phyloP scores from a whole-genome alignment of 2,113 vertebrate species.

The Eptesicus fuscus region DNA sequence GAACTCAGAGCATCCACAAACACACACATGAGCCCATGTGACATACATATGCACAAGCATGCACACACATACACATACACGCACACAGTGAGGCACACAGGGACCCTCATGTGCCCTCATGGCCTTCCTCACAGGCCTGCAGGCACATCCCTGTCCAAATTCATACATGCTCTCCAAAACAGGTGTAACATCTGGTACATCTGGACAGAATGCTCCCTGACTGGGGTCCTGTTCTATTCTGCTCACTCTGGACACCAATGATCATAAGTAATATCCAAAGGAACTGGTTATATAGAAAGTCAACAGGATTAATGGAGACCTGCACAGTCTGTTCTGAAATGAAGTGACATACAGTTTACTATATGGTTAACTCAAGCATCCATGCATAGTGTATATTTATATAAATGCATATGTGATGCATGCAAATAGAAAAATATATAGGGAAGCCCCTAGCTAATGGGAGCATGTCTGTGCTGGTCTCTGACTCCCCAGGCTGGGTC shows the following conservation, averaged over 20 bases:
- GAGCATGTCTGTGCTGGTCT: background rate
- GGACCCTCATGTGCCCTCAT: background rate
- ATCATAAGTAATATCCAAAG: background rate
- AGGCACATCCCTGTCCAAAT: background rate
- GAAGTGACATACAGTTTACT: background rate
- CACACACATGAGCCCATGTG: accelerated
- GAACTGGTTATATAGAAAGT: background rate
- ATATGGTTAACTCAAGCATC: background rate
- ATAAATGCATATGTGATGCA: background rate
- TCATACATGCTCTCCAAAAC: background rate
- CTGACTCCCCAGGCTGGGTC: background rate
- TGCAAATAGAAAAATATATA: background rate
- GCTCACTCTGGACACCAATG: background rate
- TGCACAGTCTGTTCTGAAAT: background rate
- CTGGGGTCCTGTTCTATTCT: background rate
- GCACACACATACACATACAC: accelerated
- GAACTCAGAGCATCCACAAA: background rate
- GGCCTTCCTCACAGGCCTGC: background rate
- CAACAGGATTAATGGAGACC: background rate
- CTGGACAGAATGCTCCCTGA: background rate
- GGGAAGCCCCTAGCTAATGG: background rate
- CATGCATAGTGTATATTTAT: background rate
- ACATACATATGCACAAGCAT: background rate
- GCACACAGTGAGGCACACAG: background rate
- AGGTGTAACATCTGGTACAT: background rate